Evolutionary conservation across 2,888 invertebrate genomes (phyloP).

Genomic region (Tethea ocularis): DNA sequence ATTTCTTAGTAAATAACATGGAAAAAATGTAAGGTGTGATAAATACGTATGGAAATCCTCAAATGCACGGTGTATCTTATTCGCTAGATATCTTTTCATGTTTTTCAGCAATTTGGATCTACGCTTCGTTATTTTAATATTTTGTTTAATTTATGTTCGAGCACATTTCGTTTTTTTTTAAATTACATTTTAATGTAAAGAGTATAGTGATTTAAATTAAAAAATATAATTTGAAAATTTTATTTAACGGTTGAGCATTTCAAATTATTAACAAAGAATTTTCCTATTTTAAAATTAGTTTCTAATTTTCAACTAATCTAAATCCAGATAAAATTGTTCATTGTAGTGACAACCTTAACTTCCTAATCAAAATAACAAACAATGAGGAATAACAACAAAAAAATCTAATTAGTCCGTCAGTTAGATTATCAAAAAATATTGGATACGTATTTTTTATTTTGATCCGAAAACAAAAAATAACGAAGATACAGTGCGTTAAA

Average conservation of each 20-base stretch:
- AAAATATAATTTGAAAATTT: background rate
- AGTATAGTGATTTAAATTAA: background rate
- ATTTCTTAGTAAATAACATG: too few relatives aligned
- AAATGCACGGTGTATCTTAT: background rate
- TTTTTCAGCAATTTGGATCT: constrained; percentile 5
- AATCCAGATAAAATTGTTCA: background rate
- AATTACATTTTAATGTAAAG: background rate
- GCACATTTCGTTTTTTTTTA: background rate
- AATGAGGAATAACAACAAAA: too few relatives aligned
- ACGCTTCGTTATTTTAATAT: constrained; percentile 2
- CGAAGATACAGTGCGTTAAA: too few relatives aligned
- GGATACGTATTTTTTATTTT: too few relatives aligned
- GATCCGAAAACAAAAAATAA: too few relatives aligned
- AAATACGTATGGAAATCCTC: background rate
- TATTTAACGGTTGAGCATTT: background rate
- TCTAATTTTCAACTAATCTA: background rate
- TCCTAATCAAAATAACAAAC: background rate
- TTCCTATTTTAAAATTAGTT: background rate
- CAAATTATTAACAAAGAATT: background rate
- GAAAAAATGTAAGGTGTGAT: background rate
- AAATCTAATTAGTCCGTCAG: too few relatives aligned
- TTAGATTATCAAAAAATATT: too few relatives aligned
- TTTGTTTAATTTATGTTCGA: constrained; percentile 2
- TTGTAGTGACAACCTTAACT: background rate
- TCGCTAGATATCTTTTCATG: constrained; percentile 4